Base-by-base conservation (phyloP, 2,888 invertebrate genomes). In the Agrypnus murinus region DNA sequence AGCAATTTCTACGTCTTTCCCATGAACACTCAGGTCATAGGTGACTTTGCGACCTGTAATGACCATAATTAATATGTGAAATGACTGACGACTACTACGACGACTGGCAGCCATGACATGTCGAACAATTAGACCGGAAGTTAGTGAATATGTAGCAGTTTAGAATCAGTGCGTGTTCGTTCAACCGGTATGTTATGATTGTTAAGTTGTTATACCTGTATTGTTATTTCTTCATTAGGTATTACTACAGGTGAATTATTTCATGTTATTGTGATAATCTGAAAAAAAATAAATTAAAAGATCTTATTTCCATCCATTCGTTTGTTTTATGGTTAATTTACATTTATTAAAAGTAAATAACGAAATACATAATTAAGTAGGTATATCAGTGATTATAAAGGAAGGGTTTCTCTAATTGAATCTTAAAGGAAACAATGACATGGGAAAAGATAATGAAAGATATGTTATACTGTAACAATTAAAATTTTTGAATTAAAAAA, bases 11-110 rank as follows among this genome's bases (percentile, higher is more conserved):
- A 19, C 40, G 31, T 64, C 59, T 65, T 76, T 77, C 73, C 75
- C 77, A 71, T 58, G 75, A 67, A 64, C 71, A 65, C 65, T 65
- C 69, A 73, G 77, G 77, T 77, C 74, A 67, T 69, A 72, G 75
- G 73, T 75, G 74, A 74, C 71, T 72, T 69, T 64, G 75, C 75
- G 78, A 78, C 78, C 78, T 74, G 75, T 78, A 78, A 78, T 78
- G 78, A 78, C 78, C 78, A 78, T 78, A 78, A 78, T 78, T 78
- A 78, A 78, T 78, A 77, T 71, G 75, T 76, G 75, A 77, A 77
- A 78, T 77, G 75, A 77, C 69, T 69, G 69, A 74, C 69, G 75
- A 75, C 74, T 72, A 74, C 72, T 68, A 71, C 67, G 74, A 73
- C 73, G 73, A 73, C 72, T 72, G 73, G 72, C 74, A 75, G 70